Evolutionary conservation across 2,113 vertebrate genomes (phyloP).

Genomic region (Canis aureus): DNA sequence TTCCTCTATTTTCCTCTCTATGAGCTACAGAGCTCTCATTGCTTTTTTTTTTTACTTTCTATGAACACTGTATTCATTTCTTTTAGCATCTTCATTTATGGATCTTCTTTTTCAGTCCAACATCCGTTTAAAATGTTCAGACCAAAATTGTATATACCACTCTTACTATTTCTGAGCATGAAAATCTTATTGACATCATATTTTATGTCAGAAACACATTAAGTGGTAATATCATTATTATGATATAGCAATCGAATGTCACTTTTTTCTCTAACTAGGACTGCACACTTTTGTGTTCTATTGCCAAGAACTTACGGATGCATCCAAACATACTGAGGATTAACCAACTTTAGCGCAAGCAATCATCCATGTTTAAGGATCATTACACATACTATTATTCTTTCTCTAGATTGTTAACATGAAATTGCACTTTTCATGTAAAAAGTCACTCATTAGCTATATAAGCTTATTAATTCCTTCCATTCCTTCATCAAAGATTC

Average conservation of each 20-base stretch:
- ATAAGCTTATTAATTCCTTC: neutral
- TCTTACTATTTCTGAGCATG: neutral
- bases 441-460: neutral
- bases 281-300: neutral
- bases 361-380: neutral
- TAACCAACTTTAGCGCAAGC: neutral
- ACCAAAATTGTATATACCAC: neutral
- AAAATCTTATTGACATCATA: neutral
- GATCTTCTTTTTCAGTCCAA: neutral
- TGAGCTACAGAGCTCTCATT: neutral
- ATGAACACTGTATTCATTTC: neutral
- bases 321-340: neutral
- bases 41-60: neutral
- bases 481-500: neutral
- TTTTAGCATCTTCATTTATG: neutral
- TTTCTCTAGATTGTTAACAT: neutral
- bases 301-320: neutral
- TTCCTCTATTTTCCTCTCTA: accelerated
- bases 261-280: neutral
- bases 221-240: neutral
- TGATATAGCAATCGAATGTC: neutral
- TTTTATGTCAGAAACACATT: neutral
- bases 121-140: neutral
- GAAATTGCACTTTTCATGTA: neutral
- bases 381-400: neutral